phyloP scores from a whole-genome alignment of 37 sponge, comb jelly and placozoan genomes.

The Sycon ciliatum region DNA sequence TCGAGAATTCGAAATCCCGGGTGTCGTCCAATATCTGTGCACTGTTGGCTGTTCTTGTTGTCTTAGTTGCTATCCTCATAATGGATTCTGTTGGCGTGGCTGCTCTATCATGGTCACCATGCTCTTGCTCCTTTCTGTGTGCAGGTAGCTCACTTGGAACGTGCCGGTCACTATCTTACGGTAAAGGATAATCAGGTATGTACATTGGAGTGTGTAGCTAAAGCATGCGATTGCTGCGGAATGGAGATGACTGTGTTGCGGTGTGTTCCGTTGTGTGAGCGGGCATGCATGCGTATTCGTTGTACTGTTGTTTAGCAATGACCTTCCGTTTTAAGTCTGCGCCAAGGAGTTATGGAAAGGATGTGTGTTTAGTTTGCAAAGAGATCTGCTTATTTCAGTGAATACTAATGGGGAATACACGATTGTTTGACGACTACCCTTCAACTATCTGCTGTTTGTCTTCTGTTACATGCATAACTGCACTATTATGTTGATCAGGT shows the following conservation, averaged over 20 bases:
- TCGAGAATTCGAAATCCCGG: neutral
- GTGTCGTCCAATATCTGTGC: neutral
- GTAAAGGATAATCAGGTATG: constrained; percentile 90
- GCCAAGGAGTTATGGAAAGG: no score
- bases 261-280: no score
- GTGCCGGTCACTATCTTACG: constrained; percentile 92
- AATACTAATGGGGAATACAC: no score
- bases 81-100: neutral
- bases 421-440: no score
- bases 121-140: neutral
- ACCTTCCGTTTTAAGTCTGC: no score
- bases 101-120: neutral
- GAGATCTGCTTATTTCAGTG: no score
- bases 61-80: neutral
- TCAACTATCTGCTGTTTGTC: no score
- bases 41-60: neutral
- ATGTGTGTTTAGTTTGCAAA: no score
- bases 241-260: no score
- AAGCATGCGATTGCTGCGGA: no score
- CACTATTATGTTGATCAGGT: constrained; percentile 40
- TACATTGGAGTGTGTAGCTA: neutral
- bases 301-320: no score
- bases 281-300: no score
- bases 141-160: constrained; percentile 90
- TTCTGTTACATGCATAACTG: neutral